Evolutionary conservation across 2,797 vertebrate genomes (phyloP), one percentile per base, ranked within the genome.

Genomic region (Malacoctenus gilli): DNA sequence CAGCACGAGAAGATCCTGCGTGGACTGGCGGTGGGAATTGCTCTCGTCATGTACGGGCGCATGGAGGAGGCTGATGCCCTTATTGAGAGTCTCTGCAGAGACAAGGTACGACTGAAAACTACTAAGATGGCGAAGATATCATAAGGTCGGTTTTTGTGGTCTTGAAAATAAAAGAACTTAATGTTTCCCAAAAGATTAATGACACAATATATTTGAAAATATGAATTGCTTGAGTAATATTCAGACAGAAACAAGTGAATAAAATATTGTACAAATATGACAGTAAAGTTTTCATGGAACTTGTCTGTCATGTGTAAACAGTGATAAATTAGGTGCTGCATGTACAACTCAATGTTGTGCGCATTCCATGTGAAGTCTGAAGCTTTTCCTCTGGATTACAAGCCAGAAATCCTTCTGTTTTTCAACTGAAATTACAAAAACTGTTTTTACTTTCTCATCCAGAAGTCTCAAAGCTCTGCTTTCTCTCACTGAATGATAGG

Each of bases 51-150:
- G 97, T 99, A 99, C 0, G 97, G 96, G 16, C 91, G 97, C 35
- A 99, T 99, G 97, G 97, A 99, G 75, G 97, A 99, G 75, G 97
- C 97, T 0, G 97, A 99, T 73, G 88, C 97, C 6, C 95, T 99
- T 43, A 99, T 99, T 36, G 97, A 99, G 79, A 98, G 96, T 80
- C 95, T 99, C 32, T 99, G 97, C 87, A 94, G 97, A 77, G 97
- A 99, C 83, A 99, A 99, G 91, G 97, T 98, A 38, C 77, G 44
- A 5, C 50, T 55, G 12, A 50, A 25, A 61, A 48, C 12, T 1
- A 8, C 13, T 49, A 3, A 14, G 7, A 37, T 14, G 49, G 3
- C 25, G 3, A 11, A 2, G 13, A 8, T 15, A 22, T 1, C 23
- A 30, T 23, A 39, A 6, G 11, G 31, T 43, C 2, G 44, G 9